Evolutionary conservation across 2,888 invertebrate genomes (phyloP), one percentile per base, ranked within the genome.

Genomic region (Dinocampus coccinellae): DNA sequence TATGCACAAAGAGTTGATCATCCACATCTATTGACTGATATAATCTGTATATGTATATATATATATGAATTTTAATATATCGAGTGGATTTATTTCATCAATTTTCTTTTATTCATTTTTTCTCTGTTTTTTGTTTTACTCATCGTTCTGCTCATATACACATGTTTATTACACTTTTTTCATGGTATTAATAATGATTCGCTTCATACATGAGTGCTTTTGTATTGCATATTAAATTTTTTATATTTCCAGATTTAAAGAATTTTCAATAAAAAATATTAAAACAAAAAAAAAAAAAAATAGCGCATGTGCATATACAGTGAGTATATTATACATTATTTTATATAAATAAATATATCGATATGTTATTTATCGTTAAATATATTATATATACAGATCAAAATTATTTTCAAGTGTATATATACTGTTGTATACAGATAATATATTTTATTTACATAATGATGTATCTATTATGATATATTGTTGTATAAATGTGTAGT

Each of bases 1-100:
- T 70, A 65, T 68, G 72, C 70, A 72, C 69, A 58, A 33, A 61
- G 36, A 62, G 67, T 66, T 60, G 70, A 75, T 76, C 73, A 62
- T 62, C 63, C 62, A 71, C 72, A 68, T 73, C 75, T 72, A 77
- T 74, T 70, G 74, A 74, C 33, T 13, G 4, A 33, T 16, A 9
- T 20, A 2, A n/a, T 11, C 1, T n/a, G 24, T 34, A 16, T 34
- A 20, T 33, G 16, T 16, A 57, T 57, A 57, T 57, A 16, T 33
- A 33, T 58, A 33, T 13, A 24, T 7, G 9, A 13, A 57, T 57
- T 26, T 24, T 57, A n/a, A 57, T 29, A 29, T 9, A 57, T 13
- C 57, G 36, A 13, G 36, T 24, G 29, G 55, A 65, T 57, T 65
- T 26, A 55, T 55, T 24, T 55, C 22, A 9, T 26, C 22, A 57